These are phyloP conservation scores for Drosophila melanica DNA, from an alignment of 1,140 invertebrate species.

Conservation along the genomic window DNA sequence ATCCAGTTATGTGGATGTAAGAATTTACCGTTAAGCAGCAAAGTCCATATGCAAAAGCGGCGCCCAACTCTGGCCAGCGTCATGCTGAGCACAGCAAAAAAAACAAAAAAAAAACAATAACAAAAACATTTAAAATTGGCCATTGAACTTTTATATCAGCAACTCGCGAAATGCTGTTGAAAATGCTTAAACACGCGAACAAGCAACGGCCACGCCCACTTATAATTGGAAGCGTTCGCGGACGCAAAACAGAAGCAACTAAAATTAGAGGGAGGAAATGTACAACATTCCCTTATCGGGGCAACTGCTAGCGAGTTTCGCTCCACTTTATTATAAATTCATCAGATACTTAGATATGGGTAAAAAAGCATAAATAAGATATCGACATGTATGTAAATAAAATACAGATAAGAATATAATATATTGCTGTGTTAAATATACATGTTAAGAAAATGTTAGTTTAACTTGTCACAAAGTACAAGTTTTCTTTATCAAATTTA, in stretches of 20 bases:
- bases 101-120: no score
- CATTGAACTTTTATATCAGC: constrained; percentile 76
- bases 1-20: background rate
- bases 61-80: constrained; percentile 35
- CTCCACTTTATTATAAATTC: no score
- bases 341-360: no score
- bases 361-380: no score
- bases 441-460: no score
- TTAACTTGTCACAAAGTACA: no score
- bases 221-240: constrained; percentile 53
- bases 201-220: constrained; percentile 52
- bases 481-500: no score
- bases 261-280: background rate
- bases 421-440: no score
- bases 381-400: no score
- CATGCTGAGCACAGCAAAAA: constrained; percentile 44
- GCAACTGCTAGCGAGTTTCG: background rate
- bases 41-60: constrained; percentile 38
- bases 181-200: constrained; percentile 71
- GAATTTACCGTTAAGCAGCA: background rate
- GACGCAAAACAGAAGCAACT: background rate
- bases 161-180: constrained; percentile 51
- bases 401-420: no score
- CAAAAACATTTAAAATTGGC: constrained; percentile 61
- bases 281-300: background rate